Evolutionary conservation across 2,888 invertebrate species (phyloP), one percentile per base, ranked within the genome.

Genomic region (Bibio marci): DNA sequence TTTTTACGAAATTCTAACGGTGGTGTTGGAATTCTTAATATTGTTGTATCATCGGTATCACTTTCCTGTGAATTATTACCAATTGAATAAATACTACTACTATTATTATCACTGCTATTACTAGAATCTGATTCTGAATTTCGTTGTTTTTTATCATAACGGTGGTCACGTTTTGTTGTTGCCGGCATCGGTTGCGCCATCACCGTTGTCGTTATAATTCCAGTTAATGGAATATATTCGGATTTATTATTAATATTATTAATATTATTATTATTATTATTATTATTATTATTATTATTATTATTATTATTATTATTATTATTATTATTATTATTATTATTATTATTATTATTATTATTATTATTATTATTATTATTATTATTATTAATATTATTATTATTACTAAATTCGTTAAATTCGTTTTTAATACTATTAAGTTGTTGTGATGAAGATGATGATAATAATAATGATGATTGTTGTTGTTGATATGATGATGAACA

Each of bases 391-490:
- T 26, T 41, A 14, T 14, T 15, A 13, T 17, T 27, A 4, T 32
- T 8, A 19, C 19, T 41, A 8, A 6, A 22, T 22, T 22, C 22
- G 22, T 22, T 22, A 22, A 22, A 22, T 22, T 22, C 22, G 18
- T 10, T 18, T 13, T 10, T 13, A n/a, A n/a, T n/a, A n/a, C n/a
- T n/a, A n/a, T n/a, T 18, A 3, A 18, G 4, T 47, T 32, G 26
- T 33, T 47, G 15, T n/a, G 4, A 8, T 6, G 42, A 42, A 11
- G 19, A 35, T 36, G n/a, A 43, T 39, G 32, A 43, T 19, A 43
- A 44, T 35, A 62, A 41, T 10, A 60, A 61, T 3, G 62, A 62
- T 3, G 62, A 48, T 33, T 47, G 15, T n/a, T 22, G 22, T 6
- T 6, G 4, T 22, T 42, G 41, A 3, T 43, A 42, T 13, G 19